Base-by-base conservation (phyloP, 2,888 invertebrate genomes). In the Idaea dimidiata region DNA sequence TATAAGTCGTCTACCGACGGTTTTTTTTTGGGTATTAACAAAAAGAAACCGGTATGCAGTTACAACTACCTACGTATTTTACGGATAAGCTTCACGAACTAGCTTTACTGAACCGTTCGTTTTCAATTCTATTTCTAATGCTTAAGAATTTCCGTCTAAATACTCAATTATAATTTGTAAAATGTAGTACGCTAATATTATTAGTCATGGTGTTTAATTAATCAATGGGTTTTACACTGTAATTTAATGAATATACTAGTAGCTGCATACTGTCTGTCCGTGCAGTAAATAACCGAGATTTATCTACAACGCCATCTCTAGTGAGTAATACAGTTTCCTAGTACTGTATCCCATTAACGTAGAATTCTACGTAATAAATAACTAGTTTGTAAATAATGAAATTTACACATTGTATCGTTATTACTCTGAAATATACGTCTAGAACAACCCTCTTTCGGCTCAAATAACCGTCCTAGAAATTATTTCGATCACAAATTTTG, bases 1-100 rank as follows among this genome's bases (percentile, higher is more conserved):
- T 82, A 66, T 72, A 58, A 60, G 68, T 72, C 66, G 69, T 72
- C 66, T 70, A 61, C 65, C 62, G 67, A 62, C 61, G 64, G 57
- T 70, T 73, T 76, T 43, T 76, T 43, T 77, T 77, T 67, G 59
- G 60, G 57, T 54, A 71, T 70, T 71, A 59, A 64, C 69, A 66
- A 71, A 68, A 68, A 67, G 62, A 69, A 77, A 75, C 73, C 74
- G 72, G 73, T 74, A 74, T 59, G 17, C 59, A 62, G 62, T 67
- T 65, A 67, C 65, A 64, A 59, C 69, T 72, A 66, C 68, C 70
- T 70, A 71, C 71, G 67, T 71, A 66, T 67, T 72, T 75, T 56
- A 70, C 63, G 62, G 60, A 63, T 63, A 63, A 61, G 66, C 68
- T 62, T 68, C 65, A 62, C 54, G 54, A 43, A 65, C 58, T 56